These are phyloP conservation scores for Umimayanthus chanpuru DNA, from an alignment of 92 coral and sea anemone genomes.

Conservation along the genomic window DNA sequence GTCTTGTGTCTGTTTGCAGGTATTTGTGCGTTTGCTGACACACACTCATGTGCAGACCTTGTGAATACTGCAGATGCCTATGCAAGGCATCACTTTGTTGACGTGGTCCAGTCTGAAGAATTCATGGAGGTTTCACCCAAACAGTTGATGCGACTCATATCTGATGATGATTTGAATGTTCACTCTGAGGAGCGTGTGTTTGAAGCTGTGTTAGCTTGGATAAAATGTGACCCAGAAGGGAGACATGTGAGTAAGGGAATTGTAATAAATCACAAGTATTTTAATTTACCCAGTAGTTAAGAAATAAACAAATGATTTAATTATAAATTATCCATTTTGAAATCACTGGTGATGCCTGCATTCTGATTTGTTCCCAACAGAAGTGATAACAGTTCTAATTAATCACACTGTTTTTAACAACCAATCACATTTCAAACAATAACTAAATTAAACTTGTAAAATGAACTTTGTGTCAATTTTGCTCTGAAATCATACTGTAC, in stretches of 20 bases:
- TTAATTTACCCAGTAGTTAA: too few relatives aligned
- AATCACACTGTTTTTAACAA: too few relatives aligned
- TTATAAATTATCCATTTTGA: too few relatives aligned
- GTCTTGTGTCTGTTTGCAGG: slow-evolving; percentile 56
- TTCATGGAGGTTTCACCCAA: slow-evolving; percentile 86
- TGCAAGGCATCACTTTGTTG: slow-evolving; percentile 93
- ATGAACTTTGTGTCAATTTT: too few relatives aligned
- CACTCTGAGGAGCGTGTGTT: slow-evolving; percentile 94
- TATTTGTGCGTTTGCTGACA: slow-evolving; percentile 92
- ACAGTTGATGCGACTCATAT: slow-evolving; percentile 77
- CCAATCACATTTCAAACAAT: too few relatives aligned
- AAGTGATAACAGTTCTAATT: too few relatives aligned
- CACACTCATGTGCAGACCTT: slow-evolving; percentile 82
- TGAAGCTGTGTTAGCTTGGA: slow-evolving; percentile 99
- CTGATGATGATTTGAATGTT: slow-evolving; percentile 87
- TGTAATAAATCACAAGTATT: background rate
- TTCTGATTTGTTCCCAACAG: too few relatives aligned
- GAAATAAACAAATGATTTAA: too few relatives aligned
- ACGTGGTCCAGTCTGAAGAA: slow-evolving; percentile 94
- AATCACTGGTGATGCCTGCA: too few relatives aligned
- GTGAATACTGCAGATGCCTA: slow-evolving; percentile 77
- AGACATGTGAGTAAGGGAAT: slow-evolving; percentile 63
- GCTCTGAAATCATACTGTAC: too few relatives aligned
- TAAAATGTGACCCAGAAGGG: slow-evolving; percentile 75
- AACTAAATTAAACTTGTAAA: too few relatives aligned